Base-by-base conservation (phyloP, 2,888 invertebrate species). In the Caenorhabditis virilis region DNA sequence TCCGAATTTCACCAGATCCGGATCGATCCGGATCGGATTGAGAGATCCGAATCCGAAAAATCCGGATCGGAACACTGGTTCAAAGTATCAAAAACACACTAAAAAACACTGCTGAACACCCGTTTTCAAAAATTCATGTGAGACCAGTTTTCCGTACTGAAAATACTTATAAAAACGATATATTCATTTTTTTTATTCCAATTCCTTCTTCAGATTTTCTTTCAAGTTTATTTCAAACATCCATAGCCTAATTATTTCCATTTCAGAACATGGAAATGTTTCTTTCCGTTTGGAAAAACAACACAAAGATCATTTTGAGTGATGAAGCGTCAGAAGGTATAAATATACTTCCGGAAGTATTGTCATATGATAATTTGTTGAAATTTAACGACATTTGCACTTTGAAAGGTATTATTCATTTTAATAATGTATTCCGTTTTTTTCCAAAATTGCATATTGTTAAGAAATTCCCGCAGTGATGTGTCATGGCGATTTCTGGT, bases 401-500 rank as follows among this genome's bases (percentile, higher is more conserved):
- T 15, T 23, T 30, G 23, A 18, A 30, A 25, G 58, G 58, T 58
- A 15, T 11, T 3, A n/a, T n/a, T n/a, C n/a, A n/a, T n/a, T n/a
- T 38, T 39, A 15, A 16, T 41, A 36, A 4, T n/a, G 36, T n/a
- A 15, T 36, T 36, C n/a, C 36, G 13, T n/a, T n/a, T n/a, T n/a
- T n/a, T n/a, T n/a, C n/a, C 26, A 49, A 38, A 27, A 20, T 26
- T 25, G 41, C 1, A 1, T 41, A 36, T 4, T 18, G 41, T 42
- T 9, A 30, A 50, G 60, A 55, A 18, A 41, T 61, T 13, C 20
- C 33, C 23, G 36, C 39, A 42, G 50, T 61, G 0, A 36, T 62
- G 2, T 62, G 62, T 26, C 62, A 62, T 23, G 62, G 62, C 0
- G 62, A 62, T 49, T 48, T 18, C 20, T 56, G 54, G 5, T 43